Evolutionary conservation across 1,140 invertebrate genomes (phyloP).

Genomic region (Bombus terrestris): DNA sequence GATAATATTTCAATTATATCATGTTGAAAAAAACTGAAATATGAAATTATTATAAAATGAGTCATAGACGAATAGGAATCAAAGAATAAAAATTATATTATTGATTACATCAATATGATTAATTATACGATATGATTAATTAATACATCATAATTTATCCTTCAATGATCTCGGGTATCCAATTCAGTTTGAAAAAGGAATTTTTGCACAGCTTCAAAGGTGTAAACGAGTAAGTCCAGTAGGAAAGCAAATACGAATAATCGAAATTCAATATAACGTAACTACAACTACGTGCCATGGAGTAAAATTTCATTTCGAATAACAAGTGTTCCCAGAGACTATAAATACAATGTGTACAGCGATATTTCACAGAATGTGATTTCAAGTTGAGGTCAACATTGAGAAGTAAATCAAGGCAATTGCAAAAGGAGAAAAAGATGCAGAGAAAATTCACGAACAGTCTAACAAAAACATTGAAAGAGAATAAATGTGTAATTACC

Average conservation of each 20-base stretch:
- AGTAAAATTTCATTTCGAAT: background rate
- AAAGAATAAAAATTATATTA: background rate
- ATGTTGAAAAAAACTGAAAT: too few relatives aligned
- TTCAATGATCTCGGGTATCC: background rate
- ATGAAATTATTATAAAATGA: too few relatives aligned
- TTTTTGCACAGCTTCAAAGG: background rate
- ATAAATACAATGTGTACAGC: background rate
- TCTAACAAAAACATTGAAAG: constrained; percentile 56
- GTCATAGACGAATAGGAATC: too few relatives aligned
- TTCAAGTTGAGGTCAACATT: background rate
- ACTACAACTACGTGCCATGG: background rate
- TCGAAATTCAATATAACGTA: background rate
- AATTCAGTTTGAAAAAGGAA: background rate
- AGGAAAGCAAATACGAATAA: background rate
- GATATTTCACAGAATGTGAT: background rate
- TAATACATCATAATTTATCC: background rate
- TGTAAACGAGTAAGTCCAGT: background rate
- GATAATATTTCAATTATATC: too few relatives aligned
- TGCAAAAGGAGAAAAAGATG: constrained; percentile 27
- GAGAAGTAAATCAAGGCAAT: constrained; percentile 1
- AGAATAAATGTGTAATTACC: constrained; percentile 72
- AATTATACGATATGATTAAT: too few relatives aligned
- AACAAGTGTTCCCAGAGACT: background rate
- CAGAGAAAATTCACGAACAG: constrained; percentile 51
- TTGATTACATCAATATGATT: too few relatives aligned